Evolutionary conservation across 2,113 vertebrate genomes (phyloP).

Genomic region (Oreotrochilus melanogaster): DNA sequence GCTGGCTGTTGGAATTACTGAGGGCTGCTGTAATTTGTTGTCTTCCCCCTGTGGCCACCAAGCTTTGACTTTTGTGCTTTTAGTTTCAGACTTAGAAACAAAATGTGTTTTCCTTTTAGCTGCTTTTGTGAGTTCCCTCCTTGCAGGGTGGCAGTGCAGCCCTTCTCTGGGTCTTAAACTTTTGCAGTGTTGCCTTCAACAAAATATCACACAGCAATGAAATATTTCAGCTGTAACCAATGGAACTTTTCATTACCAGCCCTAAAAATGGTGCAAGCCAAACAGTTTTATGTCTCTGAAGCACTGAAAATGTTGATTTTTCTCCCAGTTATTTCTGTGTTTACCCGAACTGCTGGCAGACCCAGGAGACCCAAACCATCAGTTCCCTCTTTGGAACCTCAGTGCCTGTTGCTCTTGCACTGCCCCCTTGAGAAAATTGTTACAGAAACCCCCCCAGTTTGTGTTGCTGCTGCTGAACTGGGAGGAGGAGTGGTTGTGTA

Average conservation of each 20-base stretch:
- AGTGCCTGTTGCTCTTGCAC: neutral
- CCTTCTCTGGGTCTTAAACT: neutral
- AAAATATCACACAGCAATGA: neutral
- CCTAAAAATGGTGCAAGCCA: neutral
- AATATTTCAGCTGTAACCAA: neutral
- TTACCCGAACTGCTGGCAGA: neutral
- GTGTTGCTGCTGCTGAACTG: neutral
- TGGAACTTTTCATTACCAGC: neutral
- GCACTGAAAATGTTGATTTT: neutral
- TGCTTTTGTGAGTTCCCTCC: neutral
- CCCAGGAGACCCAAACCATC: neutral
- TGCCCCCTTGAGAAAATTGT: neutral
- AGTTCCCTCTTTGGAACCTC: neutral
- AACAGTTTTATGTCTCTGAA: slow-evolving; percentile 25
- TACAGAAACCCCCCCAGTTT: neutral
- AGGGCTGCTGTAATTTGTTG: neutral
- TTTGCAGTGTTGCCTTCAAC: neutral
- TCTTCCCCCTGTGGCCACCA: neutral
- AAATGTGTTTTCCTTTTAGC: neutral
- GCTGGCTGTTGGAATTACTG: neutral
- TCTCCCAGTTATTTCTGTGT: neutral
- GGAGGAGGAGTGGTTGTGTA: neutral
- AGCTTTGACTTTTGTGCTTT: neutral
- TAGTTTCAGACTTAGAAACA: neutral
- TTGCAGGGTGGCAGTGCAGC: neutral